Evolutionary conservation across 2,888 invertebrate species (phyloP), one percentile per base, ranked within the genome.

Genomic region (Acanthosepion pharaonis): DNA sequence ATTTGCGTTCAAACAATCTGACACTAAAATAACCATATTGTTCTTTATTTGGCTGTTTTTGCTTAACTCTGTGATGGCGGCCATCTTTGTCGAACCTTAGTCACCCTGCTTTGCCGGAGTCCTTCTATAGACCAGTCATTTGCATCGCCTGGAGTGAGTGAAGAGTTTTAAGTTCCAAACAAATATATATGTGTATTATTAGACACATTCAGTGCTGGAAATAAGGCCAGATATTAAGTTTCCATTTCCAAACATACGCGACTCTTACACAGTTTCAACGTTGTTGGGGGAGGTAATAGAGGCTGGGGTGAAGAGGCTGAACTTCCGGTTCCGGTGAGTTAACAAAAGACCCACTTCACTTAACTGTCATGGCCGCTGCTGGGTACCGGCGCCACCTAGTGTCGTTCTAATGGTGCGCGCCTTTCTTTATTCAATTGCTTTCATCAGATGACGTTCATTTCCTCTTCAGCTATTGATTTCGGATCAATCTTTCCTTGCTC

Each of bases 321-420:
- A n/a, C 78, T n/a, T 78, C 78, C 78, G 78, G 78, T 78, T 78
- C 78, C 78, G 78, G n/a, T 78, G 78, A 78, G n/a, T 78, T 78
- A 33, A 78, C 78, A 78, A 78, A 78, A 78, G 78, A 78, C 33
- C 78, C n/a, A 78, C 78, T 78, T 78, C 78, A 78, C n/a, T 78
- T 78, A 78, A 78, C n/a, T 78, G 78, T 78, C 78, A 78, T 78
- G 78, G 78, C 33, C 78, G 78, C 78, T 78, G 78, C 78, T 78
- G 78, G 78, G 78, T 78, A 78, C 78, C 78, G 78, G 78, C 78
- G 78, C 78, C 78, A 78, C 78, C 78, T 78, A 78, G 78, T 78
- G 78, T n/a, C 78, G 78, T 78, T 78, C 78, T 78, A n/a, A 78
- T 78, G 78, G 78, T 11, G 78, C 78, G 78, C 33, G 78, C 78